phyloP scores from a whole-genome alignment of 2,888 invertebrate species.

The Tetragnatha montana region DNA sequence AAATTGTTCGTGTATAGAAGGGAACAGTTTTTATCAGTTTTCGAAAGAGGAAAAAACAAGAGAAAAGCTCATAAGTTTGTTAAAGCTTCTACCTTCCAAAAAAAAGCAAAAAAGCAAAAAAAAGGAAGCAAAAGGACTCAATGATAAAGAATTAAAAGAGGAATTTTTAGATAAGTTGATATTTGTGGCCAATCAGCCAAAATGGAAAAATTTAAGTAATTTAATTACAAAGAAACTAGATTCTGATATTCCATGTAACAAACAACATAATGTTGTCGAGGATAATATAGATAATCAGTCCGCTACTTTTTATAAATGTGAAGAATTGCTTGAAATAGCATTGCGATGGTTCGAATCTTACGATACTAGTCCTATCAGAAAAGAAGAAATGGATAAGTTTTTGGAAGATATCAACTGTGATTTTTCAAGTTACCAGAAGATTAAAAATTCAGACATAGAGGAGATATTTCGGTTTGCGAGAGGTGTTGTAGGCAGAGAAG shows the following conservation, averaged over 20 bases:
- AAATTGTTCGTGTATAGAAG: constrained; percentile 46
- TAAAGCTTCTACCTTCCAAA: constrained; percentile 52
- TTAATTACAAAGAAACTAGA: constrained; percentile 40
- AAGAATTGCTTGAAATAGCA: constrained; percentile 51
- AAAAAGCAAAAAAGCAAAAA: constrained; percentile 2
- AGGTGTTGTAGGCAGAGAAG: constrained; percentile 26
- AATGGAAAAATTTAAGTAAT: constrained; percentile 36
- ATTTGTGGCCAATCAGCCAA: constrained; percentile 34
- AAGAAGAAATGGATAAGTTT: background rate
- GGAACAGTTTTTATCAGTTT: constrained; percentile 43
- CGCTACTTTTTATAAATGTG: constrained; percentile 34
- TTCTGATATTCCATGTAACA: no score
- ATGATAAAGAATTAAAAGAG: constrained; percentile 49
- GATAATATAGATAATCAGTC: no score
- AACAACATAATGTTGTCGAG: no score
- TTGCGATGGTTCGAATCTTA: constrained; percentile 58
- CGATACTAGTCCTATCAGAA: constrained; percentile 44
- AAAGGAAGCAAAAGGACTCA: background rate
- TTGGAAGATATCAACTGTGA: background rate
- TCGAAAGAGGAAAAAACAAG: constrained; percentile 42
- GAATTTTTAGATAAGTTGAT: constrained; percentile 49
- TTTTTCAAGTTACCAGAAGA: no score
- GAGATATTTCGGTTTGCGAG: constrained; percentile 16
- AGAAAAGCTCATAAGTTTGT: constrained; percentile 47
- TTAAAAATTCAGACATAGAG: background rate